These are phyloP conservation scores for Leptinotarsa haldemani DNA, from an alignment of 2,888 invertebrate species.

Conservation along the genomic window DNA sequence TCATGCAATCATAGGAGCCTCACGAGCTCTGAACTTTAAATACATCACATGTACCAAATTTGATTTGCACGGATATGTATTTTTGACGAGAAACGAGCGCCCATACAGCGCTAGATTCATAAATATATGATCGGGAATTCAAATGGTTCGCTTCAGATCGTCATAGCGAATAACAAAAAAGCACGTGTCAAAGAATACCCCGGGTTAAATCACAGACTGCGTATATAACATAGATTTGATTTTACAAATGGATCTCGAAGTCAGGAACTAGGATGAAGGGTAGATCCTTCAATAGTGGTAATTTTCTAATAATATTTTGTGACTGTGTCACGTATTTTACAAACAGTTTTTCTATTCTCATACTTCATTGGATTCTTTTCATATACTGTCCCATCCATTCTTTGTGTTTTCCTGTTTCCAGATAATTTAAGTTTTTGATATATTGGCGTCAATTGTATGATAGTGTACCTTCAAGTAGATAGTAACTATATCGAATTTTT, in stretches of 20 bases:
- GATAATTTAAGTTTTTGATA: too few species aligned
- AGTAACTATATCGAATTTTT: too few species aligned
- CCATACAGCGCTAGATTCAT: slow-evolving; percentile 23
- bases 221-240: neutral
- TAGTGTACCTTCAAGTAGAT: too few species aligned
- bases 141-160: slow-evolving; percentile 36
- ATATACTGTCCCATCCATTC: too few species aligned
- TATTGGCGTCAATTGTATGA: too few species aligned
- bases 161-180: slow-evolving; percentile 31
- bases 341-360: too few species aligned
- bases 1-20: neutral
- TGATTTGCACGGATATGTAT: slow-evolving; percentile 33
- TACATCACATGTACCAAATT: slow-evolving; percentile 23
- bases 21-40: slow-evolving; percentile 27
- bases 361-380: too few species aligned
- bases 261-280: neutral
- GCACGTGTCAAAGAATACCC: slow-evolving; percentile 35
- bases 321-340: too few species aligned
- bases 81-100: slow-evolving; percentile 29
- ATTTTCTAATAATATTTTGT: too few species aligned
- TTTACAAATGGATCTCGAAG: slow-evolving; percentile 1
- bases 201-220: slow-evolving; percentile 10
- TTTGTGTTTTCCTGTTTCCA: too few species aligned
- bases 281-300: too few species aligned
- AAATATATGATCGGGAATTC: slow-evolving; percentile 32